Base-by-base conservation (phyloP, 2,888 invertebrate species). In the Junonia oenone region DNA sequence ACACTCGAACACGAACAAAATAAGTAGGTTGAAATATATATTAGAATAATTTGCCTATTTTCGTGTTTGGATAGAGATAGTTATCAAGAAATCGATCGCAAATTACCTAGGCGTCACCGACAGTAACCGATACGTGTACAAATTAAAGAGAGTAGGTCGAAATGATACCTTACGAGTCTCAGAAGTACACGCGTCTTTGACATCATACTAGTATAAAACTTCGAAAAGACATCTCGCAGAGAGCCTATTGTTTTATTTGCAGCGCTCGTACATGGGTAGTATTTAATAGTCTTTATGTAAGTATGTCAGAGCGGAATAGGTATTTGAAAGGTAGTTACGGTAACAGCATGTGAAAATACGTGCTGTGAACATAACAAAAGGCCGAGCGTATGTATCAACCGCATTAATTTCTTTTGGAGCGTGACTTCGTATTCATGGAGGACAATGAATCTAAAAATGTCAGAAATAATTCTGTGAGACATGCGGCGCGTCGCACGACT, bases 381-480 rank as follows among this genome's bases (percentile, higher is more conserved):
- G 68, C 64, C 59, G 65, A 62, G 59, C 68, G 68, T 71, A 72
- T 69, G 69, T 75, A 76, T 69, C 71, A 69, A 71, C 75, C 72
- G 72, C 83, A 88, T 89, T 87, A 86, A 86, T 83, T 88, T 76
- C 88, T 89, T 83, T 83, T 87, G 85, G 86, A 88, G 83, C 88
- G 89, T 90, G 87, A 88, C 87, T 83, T 72, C 71, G 78, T 78
- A 76, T 83, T 82, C 79, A 81, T 70, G 63, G 73, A 68, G 83
- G 78, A 90, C 87, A 89, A 90, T 89, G 78, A 83, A 73, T 81
- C 80, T 88, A 83, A 88, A 87, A 87, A 87, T 84, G 85, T 73
- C 81, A 82, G 85, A 82, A 83, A 88, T 87, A 80, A 87, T 87
- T 88, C 84, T 86, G 83, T 82, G 89, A 89, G 89, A 87, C 87